These are phyloP conservation scores for Lycocorax pyrrhopterus DNA, from an alignment of 2,113 vertebrate species.

Conservation along the genomic window DNA sequence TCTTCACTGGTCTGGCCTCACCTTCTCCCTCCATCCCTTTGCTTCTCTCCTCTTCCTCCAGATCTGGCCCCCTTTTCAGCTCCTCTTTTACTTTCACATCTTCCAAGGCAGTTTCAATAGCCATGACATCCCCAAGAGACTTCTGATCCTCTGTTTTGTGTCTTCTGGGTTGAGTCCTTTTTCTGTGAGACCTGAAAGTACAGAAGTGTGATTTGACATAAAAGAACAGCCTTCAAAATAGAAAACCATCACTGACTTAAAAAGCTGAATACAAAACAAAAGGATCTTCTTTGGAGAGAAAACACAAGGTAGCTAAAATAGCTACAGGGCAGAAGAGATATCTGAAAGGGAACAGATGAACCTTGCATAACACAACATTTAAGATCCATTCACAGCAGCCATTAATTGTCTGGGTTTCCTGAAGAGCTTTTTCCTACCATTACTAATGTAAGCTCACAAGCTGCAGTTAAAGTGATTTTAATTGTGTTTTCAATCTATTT, in stretches of 20 bases:
- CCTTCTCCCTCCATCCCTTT: slow-evolving; percentile 67
- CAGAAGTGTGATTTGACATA: background rate
- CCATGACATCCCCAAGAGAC: slow-evolving; percentile 77
- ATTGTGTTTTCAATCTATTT: background rate
- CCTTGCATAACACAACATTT: background rate
- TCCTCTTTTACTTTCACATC: slow-evolving; percentile 81
- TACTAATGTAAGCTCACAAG: background rate
- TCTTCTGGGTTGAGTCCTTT: slow-evolving; percentile 84
- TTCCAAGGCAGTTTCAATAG: slow-evolving; percentile 73
- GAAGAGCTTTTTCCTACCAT: background rate
- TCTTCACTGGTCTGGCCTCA: slow-evolving; percentile 27
- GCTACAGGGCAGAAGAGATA: background rate
- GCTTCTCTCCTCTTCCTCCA: slow-evolving; percentile 72
- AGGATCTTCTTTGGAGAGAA: background rate
- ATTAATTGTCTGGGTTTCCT: background rate
- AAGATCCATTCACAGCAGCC: background rate
- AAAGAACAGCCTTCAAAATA: background rate
- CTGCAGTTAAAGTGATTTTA: background rate
- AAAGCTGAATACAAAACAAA: background rate
- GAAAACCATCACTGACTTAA: background rate
- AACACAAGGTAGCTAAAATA: slow-evolving; percentile 24
- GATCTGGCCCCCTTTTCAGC: slow-evolving; percentile 34
- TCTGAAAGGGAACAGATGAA: slow-evolving; percentile 45
- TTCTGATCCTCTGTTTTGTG: slow-evolving; percentile 91
- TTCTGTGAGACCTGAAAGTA: slow-evolving; percentile 82